Base-by-base conservation (phyloP, 2,113 vertebrate genomes). In the Alosa alosa region DNA sequence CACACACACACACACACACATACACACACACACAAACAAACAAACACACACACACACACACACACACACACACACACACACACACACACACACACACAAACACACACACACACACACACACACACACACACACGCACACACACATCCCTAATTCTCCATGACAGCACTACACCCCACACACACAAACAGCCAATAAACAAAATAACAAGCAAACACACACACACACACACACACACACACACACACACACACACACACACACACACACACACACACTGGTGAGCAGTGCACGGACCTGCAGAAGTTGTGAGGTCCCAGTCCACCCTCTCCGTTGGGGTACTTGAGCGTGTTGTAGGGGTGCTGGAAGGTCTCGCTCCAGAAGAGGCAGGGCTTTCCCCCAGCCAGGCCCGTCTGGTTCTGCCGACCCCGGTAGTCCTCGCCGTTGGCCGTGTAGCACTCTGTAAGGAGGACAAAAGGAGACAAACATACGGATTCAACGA, bases 361-460 rank as follows among this genome's bases (percentile, higher is more conserved):
- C 92, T 98, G 96, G 92, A 98, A 98, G 85, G 98, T 99, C 94
- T 99, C 97, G 13, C 98, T 99, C 98, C 98, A 99, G 93, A 95
- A 98, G 5, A 99, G 97, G 90, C 98, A 99, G 81, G 97, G 96
- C 91, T 97, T 99, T 46, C 97, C 97, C 18, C 94, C 96, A 0
- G 95, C 89, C 0, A 96, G 94, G 57, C 96, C 95, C 6, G 97
- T 99, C 95, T 96, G 96, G 94, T 97, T 98, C 95, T 99, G 98
- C 20, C 93, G 94, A 78, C 97, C 97, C 91, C 97, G 94, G 90
- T 99, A 99, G 94, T 99, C 98, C 82, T 95, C 96, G 86, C 98
- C 97, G 4, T 98, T 99, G 86, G 97, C 97, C 15, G 98, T 99
- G 81, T 97, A 99, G 89, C 98, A 99, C 92, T 99, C 98, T 99